Conservation (phyloP, 2,888 invertebrate genomes). For the Diachrysia chrysitis region DNA sequence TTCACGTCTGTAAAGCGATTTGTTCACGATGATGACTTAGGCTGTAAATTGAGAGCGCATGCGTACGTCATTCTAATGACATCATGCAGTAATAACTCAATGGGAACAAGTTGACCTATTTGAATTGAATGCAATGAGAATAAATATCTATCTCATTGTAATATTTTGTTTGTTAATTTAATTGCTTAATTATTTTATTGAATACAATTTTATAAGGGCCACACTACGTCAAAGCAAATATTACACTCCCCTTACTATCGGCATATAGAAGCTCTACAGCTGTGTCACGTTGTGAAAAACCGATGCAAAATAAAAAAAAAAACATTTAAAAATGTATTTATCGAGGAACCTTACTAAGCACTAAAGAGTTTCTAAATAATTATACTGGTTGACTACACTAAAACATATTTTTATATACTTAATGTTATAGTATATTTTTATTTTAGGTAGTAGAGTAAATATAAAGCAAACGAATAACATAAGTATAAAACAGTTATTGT, state of each 20-base stretch:
- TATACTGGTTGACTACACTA: too few relatives aligned
- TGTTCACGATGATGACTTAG: background rate
- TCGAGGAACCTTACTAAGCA: too few relatives aligned
- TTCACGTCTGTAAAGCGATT: background rate
- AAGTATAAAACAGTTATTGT: slow-evolving; percentile 29
- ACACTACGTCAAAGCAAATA: too few relatives aligned
- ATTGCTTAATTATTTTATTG: background rate
- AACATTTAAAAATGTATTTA: too few relatives aligned
- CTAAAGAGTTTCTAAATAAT: too few relatives aligned
- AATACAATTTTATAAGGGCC: too few relatives aligned
- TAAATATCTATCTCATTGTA: too few relatives aligned
- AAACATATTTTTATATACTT: background rate
- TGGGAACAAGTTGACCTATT: background rate
- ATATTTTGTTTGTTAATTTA: background rate
- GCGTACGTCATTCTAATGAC: background rate
- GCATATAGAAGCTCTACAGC: too few relatives aligned
- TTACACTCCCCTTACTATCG: too few relatives aligned
- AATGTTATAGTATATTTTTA: too few relatives aligned
- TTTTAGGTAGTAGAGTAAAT: background rate
- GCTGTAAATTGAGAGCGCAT: background rate
- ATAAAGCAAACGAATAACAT: slow-evolving; percentile 8
- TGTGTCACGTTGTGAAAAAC: too few relatives aligned
- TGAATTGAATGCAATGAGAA: background rate
- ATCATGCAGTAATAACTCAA: background rate
- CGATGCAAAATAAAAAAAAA: too few relatives aligned